phyloP scores from a whole-genome alignment of 2,113 vertebrate species.

The Ailurus styani region DNA sequence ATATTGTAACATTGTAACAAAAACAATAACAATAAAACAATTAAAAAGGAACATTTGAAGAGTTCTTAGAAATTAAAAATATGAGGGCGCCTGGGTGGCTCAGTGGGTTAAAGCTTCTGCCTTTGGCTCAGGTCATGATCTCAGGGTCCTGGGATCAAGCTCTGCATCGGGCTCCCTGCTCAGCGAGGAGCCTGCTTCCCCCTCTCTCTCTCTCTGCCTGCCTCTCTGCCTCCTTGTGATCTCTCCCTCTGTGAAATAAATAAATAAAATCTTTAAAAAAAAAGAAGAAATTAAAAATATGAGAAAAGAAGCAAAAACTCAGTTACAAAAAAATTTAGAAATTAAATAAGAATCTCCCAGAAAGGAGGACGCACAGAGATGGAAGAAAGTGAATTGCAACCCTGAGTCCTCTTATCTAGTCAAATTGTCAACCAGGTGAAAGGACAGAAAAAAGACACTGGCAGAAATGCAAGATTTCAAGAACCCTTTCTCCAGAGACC shows the following conservation, averaged over 20 bases:
- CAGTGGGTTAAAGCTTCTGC: no score
- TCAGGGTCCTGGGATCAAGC: no score
- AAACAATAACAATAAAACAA: background rate
- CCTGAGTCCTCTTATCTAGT: background rate
- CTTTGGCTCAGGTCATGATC: no score
- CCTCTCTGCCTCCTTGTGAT: no score
- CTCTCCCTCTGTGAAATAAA: no score
- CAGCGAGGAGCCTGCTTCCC: no score
- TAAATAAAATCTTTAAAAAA: no score
- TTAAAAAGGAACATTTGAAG: background rate
- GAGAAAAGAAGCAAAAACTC: background rate
- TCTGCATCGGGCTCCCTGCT: no score
- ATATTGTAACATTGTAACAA: background rate
- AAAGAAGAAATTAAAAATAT: background rate
- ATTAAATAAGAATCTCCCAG: constrained; percentile 2
- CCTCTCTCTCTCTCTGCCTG: no score
- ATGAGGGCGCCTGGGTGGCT: no score
- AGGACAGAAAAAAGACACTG: background rate
- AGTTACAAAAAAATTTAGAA: constrained; percentile 1
- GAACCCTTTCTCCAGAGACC: background rate
- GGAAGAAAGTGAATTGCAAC: background rate
- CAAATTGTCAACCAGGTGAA: background rate
- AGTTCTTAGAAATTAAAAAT: background rate
- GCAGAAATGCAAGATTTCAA: background rate
- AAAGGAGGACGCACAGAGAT: background rate